Evolutionary conservation across 2,113 vertebrate species (phyloP).

Genomic region (Gobiocypris rarus): DNA sequence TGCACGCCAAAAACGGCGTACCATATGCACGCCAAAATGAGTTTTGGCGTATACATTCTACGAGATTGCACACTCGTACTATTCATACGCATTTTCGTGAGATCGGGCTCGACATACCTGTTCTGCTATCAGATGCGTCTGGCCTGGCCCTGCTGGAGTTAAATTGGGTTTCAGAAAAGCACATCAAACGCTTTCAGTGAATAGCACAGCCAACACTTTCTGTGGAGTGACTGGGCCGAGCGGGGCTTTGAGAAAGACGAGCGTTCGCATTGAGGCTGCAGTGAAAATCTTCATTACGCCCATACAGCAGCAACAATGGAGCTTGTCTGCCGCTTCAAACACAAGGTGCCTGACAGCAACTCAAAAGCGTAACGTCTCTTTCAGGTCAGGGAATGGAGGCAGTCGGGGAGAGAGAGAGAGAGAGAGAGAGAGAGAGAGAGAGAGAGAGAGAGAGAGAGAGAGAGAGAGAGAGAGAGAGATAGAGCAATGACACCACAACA

Average conservation of each 20-base stretch:
- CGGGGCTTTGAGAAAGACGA: too few species aligned
- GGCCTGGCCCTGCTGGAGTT: slow-evolving; percentile 1
- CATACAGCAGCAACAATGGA: slow-evolving; percentile 22
- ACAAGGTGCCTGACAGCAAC: slow-evolving; percentile 24
- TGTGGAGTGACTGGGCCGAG: slow-evolving; percentile 1
- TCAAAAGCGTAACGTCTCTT: not conserved
- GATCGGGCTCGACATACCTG: too few species aligned
- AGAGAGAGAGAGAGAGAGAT: not conserved
- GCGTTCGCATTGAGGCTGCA: not conserved
- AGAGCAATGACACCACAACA: not conserved
- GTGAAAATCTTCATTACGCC: slow-evolving; percentile 23
- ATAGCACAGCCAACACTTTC: not conserved
- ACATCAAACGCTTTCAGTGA: not conserved
- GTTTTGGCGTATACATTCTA: too few species aligned
- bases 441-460: not conserved
- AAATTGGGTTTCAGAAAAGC: slow-evolving; percentile 1
- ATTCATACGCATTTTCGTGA: too few species aligned
- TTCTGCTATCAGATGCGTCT: not conserved
- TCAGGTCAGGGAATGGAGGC: slow-evolving; percentile 15
- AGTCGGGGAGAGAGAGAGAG: not conserved
- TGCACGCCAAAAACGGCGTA: too few species aligned
- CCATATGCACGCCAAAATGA: too few species aligned
- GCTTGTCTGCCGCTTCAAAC: not conserved
- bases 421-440: not conserved
- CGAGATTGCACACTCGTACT: too few species aligned